Evolutionary conservation across 2,888 invertebrate species (phyloP).

Genomic region (Hermaeophaga mercurialis): DNA sequence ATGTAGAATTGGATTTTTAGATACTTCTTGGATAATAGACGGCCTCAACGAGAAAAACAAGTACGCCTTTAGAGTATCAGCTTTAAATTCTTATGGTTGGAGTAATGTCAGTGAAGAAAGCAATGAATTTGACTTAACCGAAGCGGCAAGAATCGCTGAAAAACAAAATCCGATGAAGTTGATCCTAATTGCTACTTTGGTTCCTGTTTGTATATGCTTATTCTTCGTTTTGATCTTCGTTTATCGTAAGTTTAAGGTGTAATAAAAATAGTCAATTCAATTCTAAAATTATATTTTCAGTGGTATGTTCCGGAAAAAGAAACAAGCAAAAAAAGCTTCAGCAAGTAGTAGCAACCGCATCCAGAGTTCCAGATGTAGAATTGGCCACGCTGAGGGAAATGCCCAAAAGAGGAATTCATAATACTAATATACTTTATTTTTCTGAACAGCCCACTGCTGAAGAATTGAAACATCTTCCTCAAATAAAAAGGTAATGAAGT

Average conservation of each 20-base stretch:
- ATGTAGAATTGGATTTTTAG: conserved; percentile 52
- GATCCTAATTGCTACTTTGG: conserved; percentile 67
- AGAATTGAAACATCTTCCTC: conserved; percentile 77
- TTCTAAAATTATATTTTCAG: too few species aligned
- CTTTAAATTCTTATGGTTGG: conserved; percentile 82
- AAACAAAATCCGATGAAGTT: conserved; percentile 60
- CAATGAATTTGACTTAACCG: conserved; percentile 62
- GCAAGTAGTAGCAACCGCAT: conserved; percentile 52
- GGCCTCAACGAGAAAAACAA: conserved; percentile 66
- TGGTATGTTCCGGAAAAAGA: conserved; percentile 51
- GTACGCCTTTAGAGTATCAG: conserved; percentile 77
- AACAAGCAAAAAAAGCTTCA: conserved; percentile 71
- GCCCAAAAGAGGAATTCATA: conserved; percentile 75
- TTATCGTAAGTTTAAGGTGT: conserved; percentile 64
- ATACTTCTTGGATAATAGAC: conserved; percentile 81
- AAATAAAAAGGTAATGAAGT: conserved; percentile 69
- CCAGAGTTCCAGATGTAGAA: conserved; percentile 73
- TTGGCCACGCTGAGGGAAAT: conserved; percentile 84
- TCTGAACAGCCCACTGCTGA: conserved; percentile 59
- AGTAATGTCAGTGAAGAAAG: conserved; percentile 76
- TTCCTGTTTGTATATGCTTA: conserved; percentile 61
- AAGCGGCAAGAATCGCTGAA: conserved; percentile 58
- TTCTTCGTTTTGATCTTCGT: conserved; percentile 58
- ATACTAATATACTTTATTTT: conserved; percentile 83
- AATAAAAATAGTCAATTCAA: too few species aligned